Conservation (phyloP, 1,140 invertebrate species). For the Brachionus plicatilis region DNA sequence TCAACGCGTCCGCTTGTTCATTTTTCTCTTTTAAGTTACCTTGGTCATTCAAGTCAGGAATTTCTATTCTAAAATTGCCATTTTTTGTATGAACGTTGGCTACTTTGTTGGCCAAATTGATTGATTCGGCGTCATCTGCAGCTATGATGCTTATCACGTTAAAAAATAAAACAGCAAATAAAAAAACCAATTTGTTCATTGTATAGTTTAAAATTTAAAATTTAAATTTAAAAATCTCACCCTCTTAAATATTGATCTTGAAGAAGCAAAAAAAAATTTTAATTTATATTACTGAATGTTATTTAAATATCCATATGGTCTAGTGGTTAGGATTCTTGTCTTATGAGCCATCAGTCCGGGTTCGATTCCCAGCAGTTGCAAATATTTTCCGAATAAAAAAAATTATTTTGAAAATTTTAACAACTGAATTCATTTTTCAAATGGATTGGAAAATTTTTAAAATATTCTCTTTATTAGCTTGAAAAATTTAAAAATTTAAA, state of each 20-base stretch:
- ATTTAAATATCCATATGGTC: neutral
- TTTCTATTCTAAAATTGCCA: neutral
- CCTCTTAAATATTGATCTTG: neutral
- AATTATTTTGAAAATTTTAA: neutral
- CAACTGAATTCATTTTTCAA: neutral
- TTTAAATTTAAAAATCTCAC: neutral
- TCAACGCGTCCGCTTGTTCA: neutral
- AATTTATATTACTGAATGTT: neutral
- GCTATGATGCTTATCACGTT: neutral
- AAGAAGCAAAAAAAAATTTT: neutral
- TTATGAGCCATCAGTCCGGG: neutral
- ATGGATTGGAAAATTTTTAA: neutral
- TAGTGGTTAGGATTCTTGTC: slow-evolving; percentile 24
- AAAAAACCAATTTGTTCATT: neutral
- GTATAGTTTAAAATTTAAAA: neutral
- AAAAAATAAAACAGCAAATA: neutral
- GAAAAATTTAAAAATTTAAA: neutral
- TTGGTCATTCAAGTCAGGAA: neutral
- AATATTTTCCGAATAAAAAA: neutral
- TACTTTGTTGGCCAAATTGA: neutral
- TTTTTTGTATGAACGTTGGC: neutral
- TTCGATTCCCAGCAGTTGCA: neutral
- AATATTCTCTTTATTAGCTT: too few species aligned
- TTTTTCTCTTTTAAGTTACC: neutral
- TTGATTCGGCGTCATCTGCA: neutral